Conservation (phyloP, 2,888 invertebrate genomes). For the Stenurella melanura region DNA sequence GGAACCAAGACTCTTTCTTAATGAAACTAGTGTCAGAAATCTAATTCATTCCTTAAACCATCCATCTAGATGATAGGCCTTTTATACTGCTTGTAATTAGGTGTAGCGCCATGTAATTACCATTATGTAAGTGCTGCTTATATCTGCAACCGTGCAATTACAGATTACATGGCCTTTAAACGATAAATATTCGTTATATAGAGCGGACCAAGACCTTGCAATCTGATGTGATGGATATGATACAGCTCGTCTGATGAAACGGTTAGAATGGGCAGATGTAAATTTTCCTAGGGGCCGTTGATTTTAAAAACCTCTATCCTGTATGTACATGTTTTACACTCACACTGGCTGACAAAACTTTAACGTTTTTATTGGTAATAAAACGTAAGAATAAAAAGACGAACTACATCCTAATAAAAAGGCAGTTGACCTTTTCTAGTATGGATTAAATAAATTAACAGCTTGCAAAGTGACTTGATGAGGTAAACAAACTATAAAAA, state of each 20-base stretch:
- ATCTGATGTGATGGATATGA: constrained; percentile 15
- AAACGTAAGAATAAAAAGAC: constrained; percentile 12
- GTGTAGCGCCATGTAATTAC: constrained; percentile 42
- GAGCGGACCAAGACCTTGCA: constrained; percentile 15
- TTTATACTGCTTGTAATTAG: constrained; percentile 42
- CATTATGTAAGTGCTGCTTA: constrained; percentile 26
- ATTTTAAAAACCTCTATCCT: not conserved
- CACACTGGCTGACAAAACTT: constrained; percentile 3
- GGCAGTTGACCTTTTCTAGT: constrained; percentile 11
- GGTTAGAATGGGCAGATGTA: not conserved
- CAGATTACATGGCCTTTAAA: constrained; percentile 16
- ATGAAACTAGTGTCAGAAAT: constrained; percentile 7
- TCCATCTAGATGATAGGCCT: constrained; percentile 37
- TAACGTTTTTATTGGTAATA: constrained; percentile 13
- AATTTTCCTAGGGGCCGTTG: constrained; percentile 8
- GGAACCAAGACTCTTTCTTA: not conserved
- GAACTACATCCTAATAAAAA: not conserved
- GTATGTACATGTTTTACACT: not conserved
- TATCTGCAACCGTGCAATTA: constrained; percentile 19
- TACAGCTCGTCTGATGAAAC: not conserved
- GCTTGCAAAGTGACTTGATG: not conserved
- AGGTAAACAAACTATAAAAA: not conserved
- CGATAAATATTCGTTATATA: constrained; percentile 11
- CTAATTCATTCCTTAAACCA: constrained; percentile 4
- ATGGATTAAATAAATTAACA: not conserved